These are phyloP conservation scores for Actinemys pallida DNA, from an alignment of 2,113 vertebrate species.

Conservation along the genomic window DNA sequence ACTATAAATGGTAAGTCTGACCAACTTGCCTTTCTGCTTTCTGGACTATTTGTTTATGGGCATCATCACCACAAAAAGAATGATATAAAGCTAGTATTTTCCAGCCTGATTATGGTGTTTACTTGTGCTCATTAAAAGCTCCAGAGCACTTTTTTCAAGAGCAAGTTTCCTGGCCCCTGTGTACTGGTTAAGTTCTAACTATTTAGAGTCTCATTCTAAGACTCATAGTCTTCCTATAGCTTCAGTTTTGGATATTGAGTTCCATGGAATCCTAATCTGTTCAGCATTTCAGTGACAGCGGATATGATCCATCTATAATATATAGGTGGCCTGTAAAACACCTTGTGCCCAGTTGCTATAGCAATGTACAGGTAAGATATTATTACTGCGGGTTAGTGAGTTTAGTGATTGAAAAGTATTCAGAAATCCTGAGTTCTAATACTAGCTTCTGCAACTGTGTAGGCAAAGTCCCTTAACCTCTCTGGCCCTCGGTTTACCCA, in stretches of 20 bases:
- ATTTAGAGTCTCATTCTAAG: not conserved
- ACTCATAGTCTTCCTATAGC: not conserved
- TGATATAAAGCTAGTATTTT: not conserved
- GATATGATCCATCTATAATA: not conserved
- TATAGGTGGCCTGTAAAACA: too few relatives aligned
- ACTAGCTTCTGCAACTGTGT: constrained; percentile 19
- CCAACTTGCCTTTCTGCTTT: not conserved
- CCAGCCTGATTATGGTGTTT: not conserved
- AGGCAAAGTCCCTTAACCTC: constrained; percentile 14
- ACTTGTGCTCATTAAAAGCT: not conserved
- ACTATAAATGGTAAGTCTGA: not conserved
- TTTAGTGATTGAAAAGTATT: not conserved
- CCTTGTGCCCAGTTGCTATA: not conserved
- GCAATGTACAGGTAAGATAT: not conserved
- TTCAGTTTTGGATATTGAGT: not conserved
- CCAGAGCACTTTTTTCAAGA: not conserved
- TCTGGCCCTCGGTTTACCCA: not conserved
- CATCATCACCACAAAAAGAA: not conserved
- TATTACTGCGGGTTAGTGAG: not conserved
- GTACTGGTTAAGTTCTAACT: not conserved
- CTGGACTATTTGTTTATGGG: not conserved
- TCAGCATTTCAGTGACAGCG: not conserved
- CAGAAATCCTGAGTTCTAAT: not conserved
- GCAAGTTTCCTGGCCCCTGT: not conserved
- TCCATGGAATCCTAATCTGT: not conserved